Conservation (phyloP, 2,888 invertebrate species). For the Ferrisia virgata region DNA sequence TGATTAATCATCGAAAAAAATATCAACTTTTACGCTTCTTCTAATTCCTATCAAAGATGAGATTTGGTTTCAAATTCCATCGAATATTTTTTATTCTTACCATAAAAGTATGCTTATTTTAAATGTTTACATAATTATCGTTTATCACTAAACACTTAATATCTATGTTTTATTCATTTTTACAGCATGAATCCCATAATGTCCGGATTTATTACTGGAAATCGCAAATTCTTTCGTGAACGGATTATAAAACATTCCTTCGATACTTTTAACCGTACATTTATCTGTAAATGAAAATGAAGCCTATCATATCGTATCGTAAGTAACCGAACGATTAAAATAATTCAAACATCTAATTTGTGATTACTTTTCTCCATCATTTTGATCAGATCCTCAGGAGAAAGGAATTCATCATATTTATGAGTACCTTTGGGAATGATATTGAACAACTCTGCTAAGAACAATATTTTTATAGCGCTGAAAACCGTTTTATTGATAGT, state of each 20-base stretch:
- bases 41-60: no score
- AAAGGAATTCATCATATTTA: conserved; percentile 83
- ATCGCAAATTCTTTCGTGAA: conserved; percentile 53
- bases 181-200: background rate
- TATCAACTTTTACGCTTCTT: no score
- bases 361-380: conserved; percentile 60
- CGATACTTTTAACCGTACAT: conserved; percentile 67
- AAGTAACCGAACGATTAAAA: background rate
- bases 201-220: background rate
- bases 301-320: background rate
- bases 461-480: conserved; percentile 65
- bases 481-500: conserved; percentile 61
- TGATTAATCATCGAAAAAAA: no score
- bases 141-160: no score
- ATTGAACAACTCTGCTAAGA: conserved; percentile 71
- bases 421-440: conserved; percentile 82
- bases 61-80: no score
- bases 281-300: conserved; percentile 61
- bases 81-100: no score
- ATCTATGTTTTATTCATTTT: no score
- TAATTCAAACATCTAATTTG: conserved; percentile 46
- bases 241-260: conserved; percentile 77
- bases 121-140: no score
- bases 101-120: no score
- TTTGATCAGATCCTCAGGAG: conserved; percentile 71